Base-by-base conservation (phyloP, 2,888 invertebrate genomes). In the Drosophila testacea region DNA sequence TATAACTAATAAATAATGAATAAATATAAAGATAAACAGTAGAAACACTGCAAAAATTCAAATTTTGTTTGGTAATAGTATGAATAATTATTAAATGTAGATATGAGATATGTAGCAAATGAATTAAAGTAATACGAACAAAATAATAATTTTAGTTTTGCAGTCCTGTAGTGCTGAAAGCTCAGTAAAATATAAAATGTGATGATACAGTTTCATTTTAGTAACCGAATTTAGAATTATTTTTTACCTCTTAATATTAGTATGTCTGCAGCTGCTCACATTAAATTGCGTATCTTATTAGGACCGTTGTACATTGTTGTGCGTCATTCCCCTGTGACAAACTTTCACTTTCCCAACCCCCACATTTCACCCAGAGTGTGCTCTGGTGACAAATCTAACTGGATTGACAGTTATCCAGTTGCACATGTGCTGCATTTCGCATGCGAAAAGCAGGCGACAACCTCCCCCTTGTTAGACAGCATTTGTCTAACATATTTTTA, bases 371-470 rank as follows among this genome's bases (percentile, higher is more conserved):
- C 47, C 16, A 38, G 27, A 60, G 2, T 5, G 16, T 28, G 16
- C 16, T 32, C 48, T 48, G 48, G 72, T 82, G 83, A 82, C 82
- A 82, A 85, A 79, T 79, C 51, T 48, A 62, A 66, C 64, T 69
- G 63, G 72, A 76, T 79, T 82, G 82, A 82, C 82, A 72, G 71
- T 55, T 61, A 13, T n/a, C 66, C 51, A 60, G 59, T 44, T 68
- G 69, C 89, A 86, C 87, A 83, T 85, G 83, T 83, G 83, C 64
- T 81, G 73, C 74, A 50, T 50, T 50, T 50, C 50, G 50, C 50
- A 47, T 11, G 38, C 62, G 22, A 22, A 48, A 28, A 46, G 7
- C 51, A 65, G 50, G 27, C 39, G 47, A 38, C 55, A 57, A 44
- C 63, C 50, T 60, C 72, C 65, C 60, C 71, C 47, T 39, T 44